These are phyloP conservation scores for Palythoa grandiflora DNA, from an alignment of 92 coral and sea anemone genomes.

Conservation along the genomic window DNA sequence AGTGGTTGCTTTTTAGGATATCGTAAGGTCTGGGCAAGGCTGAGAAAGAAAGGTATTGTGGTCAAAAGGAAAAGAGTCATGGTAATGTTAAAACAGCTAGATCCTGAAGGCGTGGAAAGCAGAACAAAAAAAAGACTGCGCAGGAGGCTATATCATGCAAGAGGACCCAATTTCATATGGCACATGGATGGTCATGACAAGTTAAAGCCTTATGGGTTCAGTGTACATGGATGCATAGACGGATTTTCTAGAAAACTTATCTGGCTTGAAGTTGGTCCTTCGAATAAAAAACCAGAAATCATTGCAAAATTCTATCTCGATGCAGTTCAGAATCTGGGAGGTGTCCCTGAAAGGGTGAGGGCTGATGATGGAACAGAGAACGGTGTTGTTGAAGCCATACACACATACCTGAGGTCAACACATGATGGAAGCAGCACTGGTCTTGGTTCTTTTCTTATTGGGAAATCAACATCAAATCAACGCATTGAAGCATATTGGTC, in stretches of 20 bases:
- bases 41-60: slow-evolving; percentile 39
- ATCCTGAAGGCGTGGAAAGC: slow-evolving; percentile 70
- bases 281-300: slow-evolving; percentile 49
- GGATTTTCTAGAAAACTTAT: slow-evolving; percentile 40
- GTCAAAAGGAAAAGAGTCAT: slow-evolving; percentile 53
- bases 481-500: slow-evolving; percentile 61
- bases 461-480: slow-evolving; percentile 55
- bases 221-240: slow-evolving; percentile 56
- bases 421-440: slow-evolving; percentile 58
- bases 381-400: slow-evolving; percentile 56
- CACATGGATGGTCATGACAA: slow-evolving; percentile 52
- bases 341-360: slow-evolving; percentile 55
- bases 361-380: slow-evolving; percentile 70
- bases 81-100: slow-evolving; percentile 44
- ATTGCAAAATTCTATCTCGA: slow-evolving; percentile 43
- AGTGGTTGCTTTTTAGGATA: slow-evolving; percentile 65
- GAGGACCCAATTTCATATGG: slow-evolving; percentile 54
- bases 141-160: slow-evolving; percentile 42
- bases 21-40: slow-evolving; percentile 55
- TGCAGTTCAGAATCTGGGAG: slow-evolving; percentile 52
- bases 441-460: slow-evolving; percentile 41
- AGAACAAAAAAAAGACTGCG: slow-evolving; percentile 46
- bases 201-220: slow-evolving; percentile 38
- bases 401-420: slow-evolving; percentile 54
- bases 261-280: slow-evolving; percentile 24